Evolutionary conservation across 2,113 vertebrate genomes (phyloP), one percentile per base, ranked within the genome.

Genomic region (Tricholaema leucomelas): DNA sequence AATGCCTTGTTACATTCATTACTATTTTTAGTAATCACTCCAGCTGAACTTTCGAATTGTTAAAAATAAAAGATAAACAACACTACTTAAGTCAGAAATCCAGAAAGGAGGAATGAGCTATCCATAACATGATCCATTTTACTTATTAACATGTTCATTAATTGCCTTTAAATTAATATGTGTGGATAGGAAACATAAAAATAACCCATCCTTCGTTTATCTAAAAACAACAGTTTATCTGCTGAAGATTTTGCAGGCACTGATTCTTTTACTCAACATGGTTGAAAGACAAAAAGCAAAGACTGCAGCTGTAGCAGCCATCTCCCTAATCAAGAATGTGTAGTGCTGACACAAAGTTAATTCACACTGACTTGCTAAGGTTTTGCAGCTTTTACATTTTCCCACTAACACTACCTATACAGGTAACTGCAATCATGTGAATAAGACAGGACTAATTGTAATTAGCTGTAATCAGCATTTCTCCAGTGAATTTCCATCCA

Each of bases 11-110:
- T 92, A 89, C 92, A 95, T 38, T 73, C 33, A 86, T 75, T 80
- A 91, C 92, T 95, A 94, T 95, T 92, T 95, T 94, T 94, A 93
- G 93, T 52, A 91, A 89, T 63, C 88, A 31, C 27, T 94, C 42
- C 67, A 88, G 75, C 58, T 89, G 87, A 94, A 81, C 73, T 90
- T 92, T 63, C 83, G 60, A 91, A 87, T 78, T 73, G 60, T 82
- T 85, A 69, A 92, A 94, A 90, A 78, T 36, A 76, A 64, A 59
- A 61, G 25, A 67, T 48, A 84, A 83, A 91, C 50, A 87, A 38
- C 33, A 46, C 0, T 3, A 87, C 89, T 87, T 69, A 70, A 91
- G 78, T 73, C 40, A 73, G 30, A 74, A 73, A 70, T 82, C 56
- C 60, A 77, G 46, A 87, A 78, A 81, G 60, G 25, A 92, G 73